phyloP scores from a whole-genome alignment of 2,113 vertebrate species.

The Naja naja region DNA sequence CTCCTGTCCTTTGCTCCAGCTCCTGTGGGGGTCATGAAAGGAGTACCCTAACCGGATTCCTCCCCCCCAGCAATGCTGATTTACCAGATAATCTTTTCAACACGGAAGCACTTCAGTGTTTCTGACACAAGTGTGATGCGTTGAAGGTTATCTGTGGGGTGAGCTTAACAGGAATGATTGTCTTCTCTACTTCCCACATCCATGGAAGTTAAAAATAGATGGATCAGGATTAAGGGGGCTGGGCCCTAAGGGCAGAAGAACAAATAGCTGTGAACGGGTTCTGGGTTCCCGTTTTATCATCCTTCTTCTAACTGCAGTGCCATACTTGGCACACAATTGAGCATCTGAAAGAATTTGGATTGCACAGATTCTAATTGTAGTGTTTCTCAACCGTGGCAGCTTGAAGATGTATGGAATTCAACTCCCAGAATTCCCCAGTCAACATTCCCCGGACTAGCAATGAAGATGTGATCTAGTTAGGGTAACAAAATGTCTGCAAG shows the following conservation, averaged over 20 bases:
- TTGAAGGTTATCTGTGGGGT: no score
- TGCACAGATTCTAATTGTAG: neutral
- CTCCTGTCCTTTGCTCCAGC: neutral
- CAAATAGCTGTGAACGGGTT: neutral
- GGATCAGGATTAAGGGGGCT: neutral
- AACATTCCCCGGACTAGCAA: no score
- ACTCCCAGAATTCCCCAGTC: no score
- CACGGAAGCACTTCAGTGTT: neutral
- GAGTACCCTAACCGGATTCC: fast-evolving
- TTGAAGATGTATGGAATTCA: no score
- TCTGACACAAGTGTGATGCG: neutral
- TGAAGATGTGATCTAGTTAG: no score
- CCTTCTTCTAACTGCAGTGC: no score
- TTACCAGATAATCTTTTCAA: neutral
- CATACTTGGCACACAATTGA: neutral
- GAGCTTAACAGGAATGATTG: neutral
- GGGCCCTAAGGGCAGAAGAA: neutral
- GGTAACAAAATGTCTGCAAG: no score
- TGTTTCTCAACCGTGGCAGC: no score
- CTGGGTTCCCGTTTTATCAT: no score
- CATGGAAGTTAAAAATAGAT: neutral
- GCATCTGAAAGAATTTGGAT: neutral
- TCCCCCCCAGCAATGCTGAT: neutral
- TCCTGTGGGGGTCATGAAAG: neutral
- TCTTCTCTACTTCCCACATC: neutral